These are phyloP conservation scores for Tamandua tetradactyla DNA, from an alignment of 2,797 vertebrate genomes.

Conservation along the genomic window DNA sequence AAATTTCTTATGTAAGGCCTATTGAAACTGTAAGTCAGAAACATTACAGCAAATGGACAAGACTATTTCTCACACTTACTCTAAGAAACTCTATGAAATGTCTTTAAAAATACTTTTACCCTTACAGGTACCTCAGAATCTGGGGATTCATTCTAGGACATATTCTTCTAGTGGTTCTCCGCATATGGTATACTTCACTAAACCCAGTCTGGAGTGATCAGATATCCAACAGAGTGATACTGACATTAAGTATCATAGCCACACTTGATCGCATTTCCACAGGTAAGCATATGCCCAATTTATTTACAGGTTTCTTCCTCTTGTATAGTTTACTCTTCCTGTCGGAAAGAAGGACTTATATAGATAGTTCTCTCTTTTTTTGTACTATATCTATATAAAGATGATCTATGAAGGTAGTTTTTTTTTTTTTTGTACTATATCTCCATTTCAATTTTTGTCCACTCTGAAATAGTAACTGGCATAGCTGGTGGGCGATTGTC, in stretches of 20 bases:
- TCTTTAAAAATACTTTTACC: conserved; percentile 12
- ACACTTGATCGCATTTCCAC: conserved; percentile 76
- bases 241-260: conserved; percentile 76
- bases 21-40: not conserved
- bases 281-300: conserved; percentile 63
- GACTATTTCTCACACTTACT: not conserved
- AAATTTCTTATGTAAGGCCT: not conserved
- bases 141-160: conserved; percentile 87
- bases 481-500: not conserved
- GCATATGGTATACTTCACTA: conserved; percentile 85
- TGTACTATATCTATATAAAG: not conserved
- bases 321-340: not conserved
- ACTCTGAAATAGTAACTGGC: not conserved
- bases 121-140: conserved; percentile 82
- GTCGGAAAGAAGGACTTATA: not conserved
- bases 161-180: conserved; percentile 83
- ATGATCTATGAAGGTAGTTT: not conserved
- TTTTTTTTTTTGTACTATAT: not conserved
- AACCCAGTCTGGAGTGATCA: conserved; percentile 84
- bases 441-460: not conserved
- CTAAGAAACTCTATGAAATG: not conserved
- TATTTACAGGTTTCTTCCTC: not conserved
- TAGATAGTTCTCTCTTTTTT: not conserved
- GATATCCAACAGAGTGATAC: conserved; percentile 76
- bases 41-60: not conserved